A percentile compares a stretch with the other conserved stretches of the same genome.
These are phyloP conservation scores for Pagrus major DNA, from an alignment of 2,113 vertebrate genomes.

Conservation along the genomic window DNA sequence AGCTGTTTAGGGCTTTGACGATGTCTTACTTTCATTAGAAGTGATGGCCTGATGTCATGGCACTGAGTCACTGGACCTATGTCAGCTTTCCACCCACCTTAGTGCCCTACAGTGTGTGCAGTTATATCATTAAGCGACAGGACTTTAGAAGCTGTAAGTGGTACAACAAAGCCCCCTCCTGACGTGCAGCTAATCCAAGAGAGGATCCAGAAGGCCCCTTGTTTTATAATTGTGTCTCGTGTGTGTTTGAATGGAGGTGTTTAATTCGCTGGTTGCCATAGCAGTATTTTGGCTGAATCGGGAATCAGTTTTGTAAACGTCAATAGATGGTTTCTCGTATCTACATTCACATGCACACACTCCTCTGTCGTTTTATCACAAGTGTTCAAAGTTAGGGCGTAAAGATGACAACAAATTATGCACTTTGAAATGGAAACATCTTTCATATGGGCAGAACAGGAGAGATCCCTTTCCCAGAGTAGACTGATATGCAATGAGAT, in stretches of 20 bases:
- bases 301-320: constrained; percentile 43
- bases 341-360: not conserved
- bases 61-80: constrained; percentile 2
- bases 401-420: not conserved
- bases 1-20: constrained; percentile 13
- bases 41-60: constrained; percentile 20
- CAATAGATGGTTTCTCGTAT: constrained; percentile 31
- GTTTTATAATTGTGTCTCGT: constrained; percentile 33
- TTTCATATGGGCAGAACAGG: too few species aligned
- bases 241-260: constrained; percentile 39
- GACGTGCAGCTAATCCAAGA: constrained; percentile 53
- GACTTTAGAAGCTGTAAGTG: constrained; percentile 31
- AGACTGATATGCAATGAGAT: too few species aligned
- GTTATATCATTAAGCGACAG: constrained; percentile 13
- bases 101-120: constrained; percentile 2
- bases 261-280: constrained; percentile 60
- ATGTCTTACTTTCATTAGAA: not conserved
- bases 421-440: too few species aligned
- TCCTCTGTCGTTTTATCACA: not conserved
- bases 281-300: constrained; percentile 43
- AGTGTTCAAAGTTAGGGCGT: not conserved
- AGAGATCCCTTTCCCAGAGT: too few species aligned
- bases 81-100: constrained; percentile 15
- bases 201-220: constrained; percentile 70
- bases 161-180: constrained; percentile 44